Evolutionary conservation across 2,797 vertebrate genomes (phyloP), one percentile per base, ranked within the genome.

Genomic region (Acipenser transmontanus): DNA sequence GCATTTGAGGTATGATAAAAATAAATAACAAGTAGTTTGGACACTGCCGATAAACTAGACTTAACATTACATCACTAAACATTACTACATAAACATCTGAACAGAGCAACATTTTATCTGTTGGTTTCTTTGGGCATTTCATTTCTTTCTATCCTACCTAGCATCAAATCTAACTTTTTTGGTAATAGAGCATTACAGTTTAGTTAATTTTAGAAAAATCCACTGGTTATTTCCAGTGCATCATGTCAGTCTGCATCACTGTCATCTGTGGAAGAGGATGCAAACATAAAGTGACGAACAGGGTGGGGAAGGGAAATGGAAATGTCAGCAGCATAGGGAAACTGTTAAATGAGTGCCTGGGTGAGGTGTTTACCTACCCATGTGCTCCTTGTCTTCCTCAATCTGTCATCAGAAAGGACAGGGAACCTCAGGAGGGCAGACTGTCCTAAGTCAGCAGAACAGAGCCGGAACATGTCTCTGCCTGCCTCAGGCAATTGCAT

Each of bases 281-380:
- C 72, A 82, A 88, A 88, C 73, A 54, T 70, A 66, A 81, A 84
- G 86, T 87, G 92, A 93, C 88, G 90, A 86, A 75, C 62, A 73
- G 84, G 87, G 88, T 88, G 84, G 84, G 78, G 74, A 81, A 79
- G 72, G 66, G 79, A 72, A 84, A 87, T 80, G 81, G 81, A 89
- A 91, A 90, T 88, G 89, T 91, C 89, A 90, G 73, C 79, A 73
- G 77, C 63, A 66, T 71, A 76, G 80, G 77, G 71, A 81, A 86
- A 83, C 86, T 82, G 88, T 82, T 93, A 95, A 95, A 95, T 93
- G 80, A 91, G 85, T 76, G 90, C 89, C 91, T 68, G 82, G 80
- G 79, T 64, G 81, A 92, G 87, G 89, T 88, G 89, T 90, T 85
- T 82, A 86, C 84, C 87, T 86, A 88, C 76, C 88, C 91, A 83